Conservation (phyloP, 2,888 invertebrate genomes). For the Tiphia femorata region DNA sequence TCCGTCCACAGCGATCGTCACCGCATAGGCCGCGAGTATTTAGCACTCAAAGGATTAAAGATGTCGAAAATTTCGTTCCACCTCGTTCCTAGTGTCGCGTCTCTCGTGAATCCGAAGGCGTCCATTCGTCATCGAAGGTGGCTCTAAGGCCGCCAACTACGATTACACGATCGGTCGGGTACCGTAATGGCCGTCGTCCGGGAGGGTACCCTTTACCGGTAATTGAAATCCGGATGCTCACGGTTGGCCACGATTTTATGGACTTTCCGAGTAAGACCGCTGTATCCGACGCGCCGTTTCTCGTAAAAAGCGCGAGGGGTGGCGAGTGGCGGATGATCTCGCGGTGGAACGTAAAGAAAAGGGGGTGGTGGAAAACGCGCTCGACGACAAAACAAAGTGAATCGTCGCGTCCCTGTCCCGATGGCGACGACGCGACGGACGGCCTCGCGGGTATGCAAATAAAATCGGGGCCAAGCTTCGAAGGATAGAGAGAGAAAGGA, state of each 20-base stretch:
- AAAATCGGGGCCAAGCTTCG: slow-evolving; percentile 37
- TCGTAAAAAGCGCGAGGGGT: slow-evolving; percentile 30
- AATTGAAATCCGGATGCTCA: slow-evolving; percentile 56
- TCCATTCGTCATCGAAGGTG: no score
- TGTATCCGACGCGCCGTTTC: slow-evolving; percentile 39
- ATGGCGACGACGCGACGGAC: background rate
- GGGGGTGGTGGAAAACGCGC: background rate
- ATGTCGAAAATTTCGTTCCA: no score
- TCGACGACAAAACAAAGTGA: background rate
- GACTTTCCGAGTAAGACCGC: slow-evolving; percentile 33
- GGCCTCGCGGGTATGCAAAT: slow-evolving; percentile 37
- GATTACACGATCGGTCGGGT: background rate
- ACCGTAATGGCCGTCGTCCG: background rate
- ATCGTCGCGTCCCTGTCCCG: no score
- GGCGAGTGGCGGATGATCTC: background rate
- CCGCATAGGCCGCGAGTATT: no score
- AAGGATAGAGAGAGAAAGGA: no score
- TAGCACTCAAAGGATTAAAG: no score
- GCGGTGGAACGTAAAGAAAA: background rate
- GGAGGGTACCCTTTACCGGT: slow-evolving; percentile 30
- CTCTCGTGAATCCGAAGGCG: no score
- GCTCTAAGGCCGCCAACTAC: no score
- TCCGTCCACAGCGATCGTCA: no score
- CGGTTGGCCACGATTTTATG: slow-evolving; percentile 39
- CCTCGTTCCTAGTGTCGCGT: no score